Percentiles rank a stretch among this genome's conserved stretches.
Conservation (phyloP, 2,113 vertebrate genomes). For the Apaloderma vittatum region DNA sequence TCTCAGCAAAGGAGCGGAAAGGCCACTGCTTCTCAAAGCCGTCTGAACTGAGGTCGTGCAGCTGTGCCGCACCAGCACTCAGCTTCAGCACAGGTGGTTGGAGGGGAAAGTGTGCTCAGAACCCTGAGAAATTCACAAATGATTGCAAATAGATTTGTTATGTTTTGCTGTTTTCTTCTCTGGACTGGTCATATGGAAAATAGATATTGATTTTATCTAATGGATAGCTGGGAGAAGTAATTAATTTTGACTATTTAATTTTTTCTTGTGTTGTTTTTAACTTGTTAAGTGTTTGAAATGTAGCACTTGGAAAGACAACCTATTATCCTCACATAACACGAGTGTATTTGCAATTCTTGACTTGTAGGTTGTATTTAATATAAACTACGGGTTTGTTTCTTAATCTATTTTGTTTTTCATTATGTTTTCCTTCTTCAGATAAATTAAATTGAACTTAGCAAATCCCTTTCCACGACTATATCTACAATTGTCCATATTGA, state of each 20-base stretch:
- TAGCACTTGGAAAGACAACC: background rate
- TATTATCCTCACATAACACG: background rate
- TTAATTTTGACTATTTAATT: constrained; percentile 43
- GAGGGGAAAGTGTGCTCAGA: background rate
- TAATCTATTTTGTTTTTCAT: background rate
- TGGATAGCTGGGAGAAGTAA: background rate
- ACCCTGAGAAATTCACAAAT: background rate
- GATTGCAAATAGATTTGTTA: background rate
- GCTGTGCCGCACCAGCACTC: background rate
- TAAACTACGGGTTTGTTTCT: background rate
- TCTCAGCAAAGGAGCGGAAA: accelerated
- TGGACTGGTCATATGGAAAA: constrained; percentile 3
- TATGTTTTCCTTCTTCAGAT: background rate
- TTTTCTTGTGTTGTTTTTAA: constrained; percentile 1
- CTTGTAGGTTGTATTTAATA: background rate
- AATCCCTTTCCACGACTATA: background rate
- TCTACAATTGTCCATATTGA: background rate
- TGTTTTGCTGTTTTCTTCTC: background rate
- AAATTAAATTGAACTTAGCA: background rate
- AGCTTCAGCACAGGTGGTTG: background rate
- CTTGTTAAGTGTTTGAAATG: background rate
- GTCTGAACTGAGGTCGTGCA: background rate
- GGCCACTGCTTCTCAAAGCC: background rate
- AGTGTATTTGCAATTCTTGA: background rate
- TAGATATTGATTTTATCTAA: constrained; percentile 32